Evolutionary conservation across 2,797 vertebrate species (phyloP).

Genomic region (Xenopus petersii): DNA sequence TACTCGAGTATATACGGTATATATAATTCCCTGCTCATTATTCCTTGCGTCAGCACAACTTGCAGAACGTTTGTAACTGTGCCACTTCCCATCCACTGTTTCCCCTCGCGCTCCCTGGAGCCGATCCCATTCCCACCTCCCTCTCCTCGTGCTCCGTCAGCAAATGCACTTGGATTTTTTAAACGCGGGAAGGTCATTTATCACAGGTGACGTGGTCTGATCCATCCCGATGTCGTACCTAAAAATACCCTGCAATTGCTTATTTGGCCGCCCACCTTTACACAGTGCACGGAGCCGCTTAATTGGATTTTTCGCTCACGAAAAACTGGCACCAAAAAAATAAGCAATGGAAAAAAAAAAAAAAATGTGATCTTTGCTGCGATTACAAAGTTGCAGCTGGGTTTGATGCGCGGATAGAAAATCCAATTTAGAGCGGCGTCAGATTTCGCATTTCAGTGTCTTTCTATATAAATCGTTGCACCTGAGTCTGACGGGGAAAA

Average conservation of each 20-base stretch:
- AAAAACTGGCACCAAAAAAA: neutral
- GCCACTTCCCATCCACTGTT: neutral
- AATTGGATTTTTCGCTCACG: neutral
- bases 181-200: slow-evolving; percentile 21
- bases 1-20: no score
- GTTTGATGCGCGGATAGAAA: no score
- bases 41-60: no score
- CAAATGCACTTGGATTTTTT: slow-evolving; percentile 7
- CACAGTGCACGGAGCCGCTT: no score
- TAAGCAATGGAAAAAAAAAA: no score
- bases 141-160: slow-evolving; percentile 10
- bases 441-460: no score
- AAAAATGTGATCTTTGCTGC: no score
- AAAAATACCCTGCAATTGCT: neutral
- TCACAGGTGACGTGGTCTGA: slow-evolving; percentile 28
- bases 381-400: no score
- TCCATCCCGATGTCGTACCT: neutral
- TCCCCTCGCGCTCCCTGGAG: neutral
- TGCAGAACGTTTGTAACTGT: neutral
- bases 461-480: no score
- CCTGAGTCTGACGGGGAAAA: no score
- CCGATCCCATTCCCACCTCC: neutral
- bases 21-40: no score
- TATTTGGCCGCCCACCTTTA: neutral
- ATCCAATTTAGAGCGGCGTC: no score